Base-by-base conservation (phyloP, 2,888 invertebrate species). In the Lasius fuliginosus region DNA sequence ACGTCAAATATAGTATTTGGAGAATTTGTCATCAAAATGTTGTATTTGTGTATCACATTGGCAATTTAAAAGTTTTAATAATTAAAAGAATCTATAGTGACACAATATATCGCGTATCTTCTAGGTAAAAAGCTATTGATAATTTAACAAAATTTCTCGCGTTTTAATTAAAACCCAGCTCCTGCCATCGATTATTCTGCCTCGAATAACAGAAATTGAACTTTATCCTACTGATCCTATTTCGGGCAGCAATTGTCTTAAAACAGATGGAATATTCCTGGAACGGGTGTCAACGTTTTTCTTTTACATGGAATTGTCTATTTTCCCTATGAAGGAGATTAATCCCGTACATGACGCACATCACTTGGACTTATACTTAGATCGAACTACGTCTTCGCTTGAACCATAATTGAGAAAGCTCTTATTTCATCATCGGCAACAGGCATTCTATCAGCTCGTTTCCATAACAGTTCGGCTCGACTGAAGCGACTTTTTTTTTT, bases 311-410 rank as follows among this genome's bases (percentile, higher is more conserved):
- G 8, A 60, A 60, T 81, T 73, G 60, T 73, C 46, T 27, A 46
- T 77, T 73, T 46, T 73, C 36, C 12, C 23, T 62, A 46, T 69
- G 9, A 33, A 27, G 9, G 60, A 46, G 12, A 73, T 81, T 73
- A 73, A 73, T 81, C 27, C 36, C 18, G 33, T 53, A 33, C 18
- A 40, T 46, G 77, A 71, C 36, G 23, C 2, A 53, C 33, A 60
- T 73, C 36, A 33, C n/a, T 15, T 49, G 5, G 33, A 68, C 33
- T 60, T 81, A 73, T 71, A 81, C 60, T 81, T 81, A 73, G 60
- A 60, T 56, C 58, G 56, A 53, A 15, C 58, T 40, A 42, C n/a
- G 23, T 36, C 12, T 27, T 42, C 42, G 23, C 49, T 36, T 36
- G 11, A 58, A 33, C 23, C 12, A 46, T 81, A 46, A 73, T 49